Base-by-base conservation (phyloP, 2,797 vertebrate species). In the Psittacula derbiana region DNA sequence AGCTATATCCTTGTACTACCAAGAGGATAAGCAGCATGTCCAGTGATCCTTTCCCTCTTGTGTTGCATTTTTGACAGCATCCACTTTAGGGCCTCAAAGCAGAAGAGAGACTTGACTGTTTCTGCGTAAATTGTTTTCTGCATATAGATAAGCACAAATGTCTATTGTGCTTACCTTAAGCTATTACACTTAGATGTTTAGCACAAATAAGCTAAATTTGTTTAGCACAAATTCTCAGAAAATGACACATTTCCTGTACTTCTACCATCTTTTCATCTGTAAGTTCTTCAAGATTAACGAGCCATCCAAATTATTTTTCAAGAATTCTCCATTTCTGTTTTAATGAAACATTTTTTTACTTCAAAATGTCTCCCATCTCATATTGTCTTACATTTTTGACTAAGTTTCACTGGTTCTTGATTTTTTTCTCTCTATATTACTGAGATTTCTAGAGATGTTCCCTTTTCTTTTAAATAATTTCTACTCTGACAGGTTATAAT, bases 401-500 rank as follows among this genome's bases (percentile, higher is more conserved):
- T 27, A n/a, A 6, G 4, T 69, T 69, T 60, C 38, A n/a, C 1
- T 57, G 11, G 7, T 7, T 49, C 43, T 73, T 62, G 12, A 12
- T 44, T n/a, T 64, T 55, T 90, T 46, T 19, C 0, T 14, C 4
- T 21, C 4, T 14, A 6, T 31, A 24, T 71, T 27, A 40, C 13
- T 40, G 19, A 60, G 24, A 60, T 38, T 93, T 61, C 43, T 30
- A 79, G 72, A 88, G n/a, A 46, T 60, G 40, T 15, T 47, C 23
- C 4, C 24, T 74, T 82, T 70, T 60, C 52, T 57, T 71, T 95
- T 80, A 90, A 90, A 69, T 57, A 66, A 50, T 80, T 89, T 72
- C 43, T 40, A 4, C 72, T 70, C 23, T 27, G 80, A 69, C 81
- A 94, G 62, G 21, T 86, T 85, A 88, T 90, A 93, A 95, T 96